A percentile compares a stretch with the other conserved stretches of the same genome.
These are phyloP conservation scores for Steinernema carpocapsae DNA, from an alignment of 2,888 invertebrate species.

Conservation along the genomic window DNA sequence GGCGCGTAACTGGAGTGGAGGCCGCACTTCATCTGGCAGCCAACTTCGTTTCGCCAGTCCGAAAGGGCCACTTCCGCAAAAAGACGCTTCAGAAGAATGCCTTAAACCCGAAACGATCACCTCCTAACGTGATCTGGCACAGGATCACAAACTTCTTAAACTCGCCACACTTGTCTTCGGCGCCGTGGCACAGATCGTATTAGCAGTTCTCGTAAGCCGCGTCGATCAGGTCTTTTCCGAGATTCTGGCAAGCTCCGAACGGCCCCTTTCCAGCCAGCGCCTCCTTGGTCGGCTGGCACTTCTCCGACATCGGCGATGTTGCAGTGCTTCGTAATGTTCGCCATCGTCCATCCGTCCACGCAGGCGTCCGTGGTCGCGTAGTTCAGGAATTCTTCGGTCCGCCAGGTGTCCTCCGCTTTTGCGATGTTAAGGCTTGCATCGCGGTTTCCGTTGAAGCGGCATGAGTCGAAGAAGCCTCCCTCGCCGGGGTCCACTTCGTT, in stretches of 20 bases:
- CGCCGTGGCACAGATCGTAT: slow-evolving; percentile 55
- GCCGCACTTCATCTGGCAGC: slow-evolving; percentile 51
- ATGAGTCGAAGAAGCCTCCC: slow-evolving; percentile 33
- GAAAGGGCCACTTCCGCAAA: slow-evolving; percentile 36
- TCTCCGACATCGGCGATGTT: slow-evolving; percentile 34
- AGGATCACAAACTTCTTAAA: slow-evolving; percentile 20
- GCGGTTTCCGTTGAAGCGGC: slow-evolving; percentile 25
- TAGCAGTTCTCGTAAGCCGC: slow-evolving; percentile 53
- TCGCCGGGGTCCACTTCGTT: slow-evolving; percentile 30
- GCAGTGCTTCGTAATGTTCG: slow-evolving; percentile 39
- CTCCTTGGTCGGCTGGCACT: slow-evolving; percentile 40
- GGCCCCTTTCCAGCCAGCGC: slow-evolving; percentile 45
- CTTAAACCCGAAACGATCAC: neutral
- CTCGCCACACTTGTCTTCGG: slow-evolving; percentile 33
- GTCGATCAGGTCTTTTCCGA: slow-evolving; percentile 48
- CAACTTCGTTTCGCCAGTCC: slow-evolving; percentile 41
- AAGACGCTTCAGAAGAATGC: neutral
- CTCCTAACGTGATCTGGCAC: neutral
- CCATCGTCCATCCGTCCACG: slow-evolving; percentile 39
- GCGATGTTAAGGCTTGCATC: slow-evolving; percentile 36
- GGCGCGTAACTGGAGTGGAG: slow-evolving; percentile 47
- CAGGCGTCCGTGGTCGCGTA: slow-evolving; percentile 33
- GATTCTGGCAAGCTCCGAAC: slow-evolving; percentile 53
- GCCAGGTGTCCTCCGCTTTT: slow-evolving; percentile 50
- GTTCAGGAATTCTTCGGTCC: slow-evolving; percentile 49